Conservation (phyloP, 2,113 vertebrate species). For the Tragelaphus strepsiceros region DNA sequence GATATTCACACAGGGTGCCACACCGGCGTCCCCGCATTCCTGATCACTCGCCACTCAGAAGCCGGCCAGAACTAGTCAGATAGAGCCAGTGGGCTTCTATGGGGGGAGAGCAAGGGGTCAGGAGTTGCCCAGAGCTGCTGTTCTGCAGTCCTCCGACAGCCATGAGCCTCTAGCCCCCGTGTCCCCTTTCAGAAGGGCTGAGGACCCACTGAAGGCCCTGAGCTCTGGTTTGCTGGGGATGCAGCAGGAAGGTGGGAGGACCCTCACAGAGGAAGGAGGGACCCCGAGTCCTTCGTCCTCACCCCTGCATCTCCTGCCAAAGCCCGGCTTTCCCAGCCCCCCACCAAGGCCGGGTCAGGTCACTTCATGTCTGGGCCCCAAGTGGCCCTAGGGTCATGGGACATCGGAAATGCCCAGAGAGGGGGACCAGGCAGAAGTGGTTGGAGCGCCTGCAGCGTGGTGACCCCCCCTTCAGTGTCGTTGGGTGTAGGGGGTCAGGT, state of each 20-base stretch:
- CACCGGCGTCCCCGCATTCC: accelerated
- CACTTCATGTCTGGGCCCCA: background rate
- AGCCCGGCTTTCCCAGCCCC: background rate
- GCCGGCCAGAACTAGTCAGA: background rate
- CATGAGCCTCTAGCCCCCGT: background rate
- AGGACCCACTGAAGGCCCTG: background rate
- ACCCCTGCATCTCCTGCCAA: background rate
- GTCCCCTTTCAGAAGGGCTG: background rate
- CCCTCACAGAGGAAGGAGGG: background rate
- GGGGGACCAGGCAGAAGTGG: too few relatives aligned
- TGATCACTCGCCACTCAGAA: background rate
- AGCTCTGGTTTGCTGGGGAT: background rate
- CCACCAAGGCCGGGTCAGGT: accelerated
- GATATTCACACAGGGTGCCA: background rate
- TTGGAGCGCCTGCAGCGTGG: background rate
- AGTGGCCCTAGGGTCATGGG: background rate
- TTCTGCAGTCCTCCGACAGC: background rate
- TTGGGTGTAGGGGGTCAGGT: background rate
- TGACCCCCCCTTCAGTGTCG: background rate
- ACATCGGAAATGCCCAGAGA: background rate
- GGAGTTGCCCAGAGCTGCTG: background rate
- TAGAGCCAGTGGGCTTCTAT: background rate
- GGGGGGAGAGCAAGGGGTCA: background rate
- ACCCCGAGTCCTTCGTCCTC: background rate
- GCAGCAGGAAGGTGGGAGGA: background rate